Percentiles rank a stretch among this genome's conserved stretches.
phyloP scores from a whole-genome alignment of 1,140 invertebrate species.

The Drosophila dunni region DNA sequence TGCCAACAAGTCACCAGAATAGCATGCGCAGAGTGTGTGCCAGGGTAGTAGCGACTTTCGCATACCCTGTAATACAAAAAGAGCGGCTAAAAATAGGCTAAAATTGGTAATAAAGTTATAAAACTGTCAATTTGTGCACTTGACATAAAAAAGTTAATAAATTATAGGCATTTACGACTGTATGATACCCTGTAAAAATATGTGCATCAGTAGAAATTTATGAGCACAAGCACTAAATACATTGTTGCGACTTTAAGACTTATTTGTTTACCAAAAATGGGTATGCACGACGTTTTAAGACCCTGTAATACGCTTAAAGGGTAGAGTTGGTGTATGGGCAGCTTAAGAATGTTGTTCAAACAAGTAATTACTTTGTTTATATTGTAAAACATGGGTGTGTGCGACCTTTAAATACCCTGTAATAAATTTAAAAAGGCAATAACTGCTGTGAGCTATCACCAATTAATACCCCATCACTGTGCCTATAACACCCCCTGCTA shows the following conservation, averaged over 20 bases:
- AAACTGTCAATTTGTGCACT: too few relatives aligned
- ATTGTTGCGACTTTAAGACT: too few relatives aligned
- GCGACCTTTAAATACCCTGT: background rate
- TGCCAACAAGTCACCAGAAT: slow-evolving; percentile 52
- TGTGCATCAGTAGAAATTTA: too few relatives aligned
- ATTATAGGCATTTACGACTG: too few relatives aligned
- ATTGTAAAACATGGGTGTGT: background rate
- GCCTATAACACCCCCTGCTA: too few relatives aligned
- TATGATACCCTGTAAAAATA: too few relatives aligned
- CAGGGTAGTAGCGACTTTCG: background rate
- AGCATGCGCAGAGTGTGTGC: slow-evolving; percentile 11
- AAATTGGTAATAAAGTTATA: too few relatives aligned
- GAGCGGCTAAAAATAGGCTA: too few relatives aligned
- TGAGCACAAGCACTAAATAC: too few relatives aligned
- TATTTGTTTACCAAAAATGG: background rate
- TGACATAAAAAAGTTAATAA: too few relatives aligned
- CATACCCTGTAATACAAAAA: slow-evolving; percentile 20
- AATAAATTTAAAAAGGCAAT: background rate
- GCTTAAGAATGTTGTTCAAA: background rate
- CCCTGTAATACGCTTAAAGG: background rate
- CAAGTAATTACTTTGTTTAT: background rate
- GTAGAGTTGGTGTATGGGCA: background rate
- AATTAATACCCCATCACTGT: too few relatives aligned
- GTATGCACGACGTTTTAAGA: background rate
- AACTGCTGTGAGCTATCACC: too few relatives aligned